These are phyloP conservation scores for Alfaro cultratus DNA, from an alignment of 2,797 vertebrate species.

Conservation along the genomic window DNA sequence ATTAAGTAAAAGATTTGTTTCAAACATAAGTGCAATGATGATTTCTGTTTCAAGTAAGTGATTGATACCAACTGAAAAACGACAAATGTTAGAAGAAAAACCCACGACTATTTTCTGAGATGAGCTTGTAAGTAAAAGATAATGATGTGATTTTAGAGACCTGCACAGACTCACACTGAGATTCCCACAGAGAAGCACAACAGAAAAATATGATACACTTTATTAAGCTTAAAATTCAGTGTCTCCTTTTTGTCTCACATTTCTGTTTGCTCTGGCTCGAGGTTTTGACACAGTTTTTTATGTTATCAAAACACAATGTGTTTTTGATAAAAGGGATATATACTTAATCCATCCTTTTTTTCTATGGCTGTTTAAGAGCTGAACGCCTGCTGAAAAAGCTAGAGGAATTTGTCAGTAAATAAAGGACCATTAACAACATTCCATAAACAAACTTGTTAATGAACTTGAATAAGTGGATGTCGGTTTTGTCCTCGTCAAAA, in stretches of 20 bases:
- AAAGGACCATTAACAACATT: background rate
- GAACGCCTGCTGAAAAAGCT: background rate
- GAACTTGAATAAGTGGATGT: background rate
- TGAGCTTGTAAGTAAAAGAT: background rate
- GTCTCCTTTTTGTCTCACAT: background rate
- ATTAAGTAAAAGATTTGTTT: background rate
- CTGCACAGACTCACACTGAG: slow-evolving; percentile 33
- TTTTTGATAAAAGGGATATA: background rate
- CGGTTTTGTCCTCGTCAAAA: background rate
- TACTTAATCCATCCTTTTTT: background rate
- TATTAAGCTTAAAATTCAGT: background rate
- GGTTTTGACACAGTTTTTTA: background rate
- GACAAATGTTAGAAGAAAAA: slow-evolving; percentile 12
- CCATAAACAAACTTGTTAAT: background rate
- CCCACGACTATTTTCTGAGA: slow-evolving; percentile 14
- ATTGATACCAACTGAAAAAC: background rate
- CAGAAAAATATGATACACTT: slow-evolving; percentile 24
- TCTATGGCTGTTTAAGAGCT: background rate
- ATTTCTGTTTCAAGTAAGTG: background rate
- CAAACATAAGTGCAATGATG: background rate
- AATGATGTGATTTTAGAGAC: slow-evolving; percentile 2
- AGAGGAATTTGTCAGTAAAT: background rate
- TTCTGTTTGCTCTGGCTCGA: slow-evolving; percentile 1
- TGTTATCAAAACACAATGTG: background rate
- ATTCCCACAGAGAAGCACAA: slow-evolving; percentile 20